Base-by-base conservation (phyloP, 1,140 invertebrate species). In the Anastrepha ludens region DNA sequence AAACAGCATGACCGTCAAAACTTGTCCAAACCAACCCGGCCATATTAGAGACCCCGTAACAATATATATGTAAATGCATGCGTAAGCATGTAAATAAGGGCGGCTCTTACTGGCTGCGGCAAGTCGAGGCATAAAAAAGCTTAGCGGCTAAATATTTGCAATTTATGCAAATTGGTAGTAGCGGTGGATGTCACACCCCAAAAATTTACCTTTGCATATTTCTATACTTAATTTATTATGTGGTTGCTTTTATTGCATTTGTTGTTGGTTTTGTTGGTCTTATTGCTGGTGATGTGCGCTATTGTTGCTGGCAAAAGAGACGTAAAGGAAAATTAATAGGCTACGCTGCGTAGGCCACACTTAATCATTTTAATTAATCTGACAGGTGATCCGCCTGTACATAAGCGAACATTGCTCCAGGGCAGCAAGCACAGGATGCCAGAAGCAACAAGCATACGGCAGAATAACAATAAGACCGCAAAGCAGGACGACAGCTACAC, bases 291-390 rank as follows among this genome's bases (percentile, higher is more conserved):
- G 70, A 47, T 74, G 39, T 74, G 15, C 11, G 39, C 70, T 74
- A 47, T 74, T 70, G 39, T 47, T 47, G 70, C 13, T 74, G 70
- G 13, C 29, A 47, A 70, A 87, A 65, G n/a, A 86, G 47, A 50
- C 85, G 55, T 59, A 62, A 86, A 62, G 59, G 50, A n/a, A 86
- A 85, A 86, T 86, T 86, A 86, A 86, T 86, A 59, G 55, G 55
- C 55, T 86, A 59, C 55, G 55, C 55, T 39, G 55, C 39, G 86
- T 60, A 65, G 59, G 59, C 64, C 11, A 44, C 60, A 86, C 86
- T 86, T 86, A 86, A 86, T 86, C 86, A 86, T 64, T 86, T 64
- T 86, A 86, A 86, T 86, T 86, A 86, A 86, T 64, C 41, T 47
- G 86, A 67, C 81, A 85, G 81, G 81, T 85, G 81, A 47, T 59